phyloP scores from a whole-genome alignment of 2,888 invertebrate species.

The Lepidonotus clava region DNA sequence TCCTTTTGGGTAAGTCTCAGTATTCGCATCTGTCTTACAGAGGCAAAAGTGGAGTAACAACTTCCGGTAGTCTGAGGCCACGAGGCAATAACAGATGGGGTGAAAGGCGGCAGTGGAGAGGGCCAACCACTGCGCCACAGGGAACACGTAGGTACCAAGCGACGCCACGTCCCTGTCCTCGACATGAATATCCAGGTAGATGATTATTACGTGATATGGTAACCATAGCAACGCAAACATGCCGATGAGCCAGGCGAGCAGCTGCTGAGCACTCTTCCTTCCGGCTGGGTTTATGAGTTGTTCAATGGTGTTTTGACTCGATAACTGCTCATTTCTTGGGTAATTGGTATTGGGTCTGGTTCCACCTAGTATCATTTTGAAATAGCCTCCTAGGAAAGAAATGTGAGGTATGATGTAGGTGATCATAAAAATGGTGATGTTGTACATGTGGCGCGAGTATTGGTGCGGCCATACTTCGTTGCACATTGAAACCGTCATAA shows the following conservation, averaged over 20 bases:
- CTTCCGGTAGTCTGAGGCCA: background rate
- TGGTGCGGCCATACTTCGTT: conserved; percentile 1
- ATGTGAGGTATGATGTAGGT: background rate
- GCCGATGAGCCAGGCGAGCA: background rate
- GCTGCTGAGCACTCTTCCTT: background rate
- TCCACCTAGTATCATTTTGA: background rate
- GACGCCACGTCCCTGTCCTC: background rate
- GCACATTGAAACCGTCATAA: conserved; percentile 8
- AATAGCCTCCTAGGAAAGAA: background rate
- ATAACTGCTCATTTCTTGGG: background rate
- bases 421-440: background rate
- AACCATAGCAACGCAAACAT: conserved; percentile 36
- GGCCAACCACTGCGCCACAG: conserved; percentile 24
- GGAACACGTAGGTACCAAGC: background rate
- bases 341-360: background rate
- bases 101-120: background rate
- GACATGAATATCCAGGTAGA: background rate
- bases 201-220: conserved; percentile 31
- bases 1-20: too few species aligned
- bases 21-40: background rate
- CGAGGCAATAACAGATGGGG: conserved; percentile 8
- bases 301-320: background rate
- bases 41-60: background rate
- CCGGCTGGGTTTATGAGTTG: background rate
- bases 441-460: background rate